Evolutionary conservation across 2,113 vertebrate species (phyloP).

Genomic region (Stegostoma tigrinum): DNA sequence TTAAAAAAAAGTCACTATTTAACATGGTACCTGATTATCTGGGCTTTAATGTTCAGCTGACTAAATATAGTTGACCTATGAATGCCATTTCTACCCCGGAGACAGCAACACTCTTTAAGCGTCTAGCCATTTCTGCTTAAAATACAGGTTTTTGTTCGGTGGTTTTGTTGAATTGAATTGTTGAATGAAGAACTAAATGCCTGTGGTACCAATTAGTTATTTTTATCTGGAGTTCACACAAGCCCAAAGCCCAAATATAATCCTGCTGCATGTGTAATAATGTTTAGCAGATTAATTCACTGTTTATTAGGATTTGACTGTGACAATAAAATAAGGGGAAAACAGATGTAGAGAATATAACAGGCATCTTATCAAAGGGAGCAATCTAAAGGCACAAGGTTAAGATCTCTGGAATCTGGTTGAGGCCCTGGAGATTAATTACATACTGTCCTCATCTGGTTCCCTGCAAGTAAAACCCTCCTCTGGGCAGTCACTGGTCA

Average conservation of each 20-base stretch:
- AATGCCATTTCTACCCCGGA: conserved; percentile 13
- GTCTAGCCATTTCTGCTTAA: conserved; percentile 19
- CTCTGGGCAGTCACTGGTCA: not conserved
- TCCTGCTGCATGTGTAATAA: not conserved
- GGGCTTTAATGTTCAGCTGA: conserved; percentile 7
- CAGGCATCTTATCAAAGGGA: not conserved
- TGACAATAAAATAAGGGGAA: not conserved
- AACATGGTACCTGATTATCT: not conserved
- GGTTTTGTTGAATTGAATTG: conserved; percentile 20
- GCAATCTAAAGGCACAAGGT: conserved; percentile 5
- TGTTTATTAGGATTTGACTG: not conserved
- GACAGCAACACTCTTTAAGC: not conserved
- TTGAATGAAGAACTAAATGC: conserved; percentile 33
- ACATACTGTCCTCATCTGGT: conserved; percentile 27
- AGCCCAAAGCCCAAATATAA: not conserved
- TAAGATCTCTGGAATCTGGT: conserved; percentile 16
- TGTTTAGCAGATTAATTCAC: not conserved
- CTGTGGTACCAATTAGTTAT: conserved; percentile 23
- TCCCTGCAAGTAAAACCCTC: not conserved
- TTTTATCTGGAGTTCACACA: conserved; percentile 25
- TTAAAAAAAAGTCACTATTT: not conserved
- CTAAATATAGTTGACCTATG: conserved; percentile 30
- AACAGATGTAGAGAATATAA: not conserved
- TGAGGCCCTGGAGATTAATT: not conserved
- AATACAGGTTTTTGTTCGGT: conserved; percentile 16